phyloP scores from a whole-genome alignment of 53 echinoderm and acorn worm species.

The Pentamera pediparva region DNA sequence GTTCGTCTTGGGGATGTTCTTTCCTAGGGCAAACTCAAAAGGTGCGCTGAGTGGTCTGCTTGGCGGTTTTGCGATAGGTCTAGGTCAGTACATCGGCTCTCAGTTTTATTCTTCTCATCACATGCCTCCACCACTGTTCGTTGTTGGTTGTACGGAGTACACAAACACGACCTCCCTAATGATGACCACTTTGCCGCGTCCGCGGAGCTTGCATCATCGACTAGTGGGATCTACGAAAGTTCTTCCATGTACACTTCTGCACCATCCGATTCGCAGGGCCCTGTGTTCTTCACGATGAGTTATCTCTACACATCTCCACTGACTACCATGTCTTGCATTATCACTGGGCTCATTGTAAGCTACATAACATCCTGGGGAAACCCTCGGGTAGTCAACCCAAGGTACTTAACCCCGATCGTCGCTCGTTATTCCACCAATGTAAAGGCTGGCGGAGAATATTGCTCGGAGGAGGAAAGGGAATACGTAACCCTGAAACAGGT shows the following conservation, averaged over 20 bases:
- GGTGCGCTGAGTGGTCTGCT: neutral
- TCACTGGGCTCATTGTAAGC: neutral
- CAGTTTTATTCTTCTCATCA: neutral
- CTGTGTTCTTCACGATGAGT: neutral
- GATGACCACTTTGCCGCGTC: neutral
- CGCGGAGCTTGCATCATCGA: neutral
- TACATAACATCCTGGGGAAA: neutral
- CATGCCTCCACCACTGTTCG: neutral
- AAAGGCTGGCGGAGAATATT: neutral
- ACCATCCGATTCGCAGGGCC: neutral
- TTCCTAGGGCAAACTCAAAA: conserved; percentile 21
- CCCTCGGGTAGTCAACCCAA: neutral
- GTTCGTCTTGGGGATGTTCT: neutral
- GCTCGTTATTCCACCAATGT: neutral
- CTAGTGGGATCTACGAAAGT: neutral
- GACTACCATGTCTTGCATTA: neutral
- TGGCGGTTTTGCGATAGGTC: neutral
- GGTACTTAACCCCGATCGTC: neutral
- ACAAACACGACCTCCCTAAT: too few species aligned
- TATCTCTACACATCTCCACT: conserved; percentile 1
- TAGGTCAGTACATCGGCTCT: neutral
- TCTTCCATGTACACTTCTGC: neutral
- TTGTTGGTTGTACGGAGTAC: neutral
- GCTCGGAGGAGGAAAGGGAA: neutral
- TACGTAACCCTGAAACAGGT: neutral